Evolutionary conservation across 2,113 vertebrate genomes (phyloP).

Genomic region (Aptenodytes forsteri): DNA sequence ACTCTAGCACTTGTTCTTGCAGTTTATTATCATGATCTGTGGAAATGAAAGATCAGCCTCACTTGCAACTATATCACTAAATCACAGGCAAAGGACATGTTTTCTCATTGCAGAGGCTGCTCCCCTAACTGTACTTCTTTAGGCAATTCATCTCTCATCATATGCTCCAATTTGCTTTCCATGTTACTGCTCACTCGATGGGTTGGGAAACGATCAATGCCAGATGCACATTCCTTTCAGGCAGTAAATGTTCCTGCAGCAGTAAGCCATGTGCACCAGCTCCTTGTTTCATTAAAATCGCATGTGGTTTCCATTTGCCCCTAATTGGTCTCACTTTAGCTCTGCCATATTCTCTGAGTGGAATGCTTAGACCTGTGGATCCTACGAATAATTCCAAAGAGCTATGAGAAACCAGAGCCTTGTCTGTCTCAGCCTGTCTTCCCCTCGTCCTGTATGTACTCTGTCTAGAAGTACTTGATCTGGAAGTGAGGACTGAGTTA

Average conservation of each 20-base stretch:
- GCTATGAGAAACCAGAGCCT: not conserved
- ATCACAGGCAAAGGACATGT: not conserved
- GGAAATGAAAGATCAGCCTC: not conserved
- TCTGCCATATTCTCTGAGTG: slow-evolving; percentile 28
- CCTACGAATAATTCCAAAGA: slow-evolving; percentile 1
- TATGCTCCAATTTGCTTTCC: slow-evolving; percentile 32
- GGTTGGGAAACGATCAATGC: slow-evolving; percentile 38
- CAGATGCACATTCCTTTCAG: slow-evolving; percentile 51
- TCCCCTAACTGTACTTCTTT: not conserved
- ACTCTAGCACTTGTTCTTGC: not conserved
- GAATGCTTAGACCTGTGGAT: slow-evolving; percentile 23
- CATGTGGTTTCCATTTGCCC: slow-evolving; percentile 65
- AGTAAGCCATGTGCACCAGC: slow-evolving; percentile 29
- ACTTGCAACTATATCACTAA: slow-evolving; percentile 21
- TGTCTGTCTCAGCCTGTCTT: not conserved
- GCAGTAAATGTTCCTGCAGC: slow-evolving; percentile 49
- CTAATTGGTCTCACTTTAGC: slow-evolving; percentile 53
- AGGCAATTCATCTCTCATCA: slow-evolving; percentile 18
- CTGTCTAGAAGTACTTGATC: not conserved
- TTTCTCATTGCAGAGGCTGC: not conserved
- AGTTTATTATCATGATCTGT: not conserved
- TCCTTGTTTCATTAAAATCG: slow-evolving; percentile 50
- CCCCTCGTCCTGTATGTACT: not conserved
- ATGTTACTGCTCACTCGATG: slow-evolving; percentile 8
- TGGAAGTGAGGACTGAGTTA: not conserved